These are phyloP conservation scores for Macrotrachela quadricornifera DNA, from an alignment of 1,140 invertebrate species.

Conservation along the genomic window DNA sequence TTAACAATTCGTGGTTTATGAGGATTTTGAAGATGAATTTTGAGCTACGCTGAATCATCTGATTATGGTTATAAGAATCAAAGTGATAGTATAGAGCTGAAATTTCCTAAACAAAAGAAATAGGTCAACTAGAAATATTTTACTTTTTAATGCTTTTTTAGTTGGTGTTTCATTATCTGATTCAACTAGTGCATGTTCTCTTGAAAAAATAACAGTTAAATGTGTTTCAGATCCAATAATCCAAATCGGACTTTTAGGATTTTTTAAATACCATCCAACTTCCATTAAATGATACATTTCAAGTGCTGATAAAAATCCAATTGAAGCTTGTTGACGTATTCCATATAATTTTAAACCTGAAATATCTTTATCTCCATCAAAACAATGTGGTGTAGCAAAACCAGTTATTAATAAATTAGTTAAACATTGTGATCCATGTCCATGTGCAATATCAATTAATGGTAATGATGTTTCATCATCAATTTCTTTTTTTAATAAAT, in stretches of 20 bases:
- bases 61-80: background rate
- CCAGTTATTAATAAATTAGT: conserved; percentile 83
- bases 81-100: background rate
- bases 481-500: conserved; percentile 39
- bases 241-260: conserved; percentile 72
- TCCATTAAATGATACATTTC: too few species aligned
- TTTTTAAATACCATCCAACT: conserved; percentile 71
- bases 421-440: conserved; percentile 68
- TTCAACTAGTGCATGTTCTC: conserved; percentile 21
- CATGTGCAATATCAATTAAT: conserved; percentile 67
- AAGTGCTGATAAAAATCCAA: too few species aligned
- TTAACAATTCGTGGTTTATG: background rate
- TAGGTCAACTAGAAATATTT: background rate
- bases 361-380: conserved; percentile 76
- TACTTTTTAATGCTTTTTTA: background rate
- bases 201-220: conserved; percentile 40
- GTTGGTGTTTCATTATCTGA: too few species aligned
- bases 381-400: conserved; percentile 70
- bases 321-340: too few species aligned
- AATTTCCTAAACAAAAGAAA: conserved; percentile 6
- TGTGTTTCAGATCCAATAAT: conserved; percentile 75
- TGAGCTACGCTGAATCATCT: background rate
- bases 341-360: conserved; percentile 40
- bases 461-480: conserved; percentile 47
- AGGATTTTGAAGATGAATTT: background rate